Evolutionary conservation across 2,113 vertebrate species (phyloP), one percentile per base, ranked within the genome.

Genomic region (Coregonus clupeaformis): DNA sequence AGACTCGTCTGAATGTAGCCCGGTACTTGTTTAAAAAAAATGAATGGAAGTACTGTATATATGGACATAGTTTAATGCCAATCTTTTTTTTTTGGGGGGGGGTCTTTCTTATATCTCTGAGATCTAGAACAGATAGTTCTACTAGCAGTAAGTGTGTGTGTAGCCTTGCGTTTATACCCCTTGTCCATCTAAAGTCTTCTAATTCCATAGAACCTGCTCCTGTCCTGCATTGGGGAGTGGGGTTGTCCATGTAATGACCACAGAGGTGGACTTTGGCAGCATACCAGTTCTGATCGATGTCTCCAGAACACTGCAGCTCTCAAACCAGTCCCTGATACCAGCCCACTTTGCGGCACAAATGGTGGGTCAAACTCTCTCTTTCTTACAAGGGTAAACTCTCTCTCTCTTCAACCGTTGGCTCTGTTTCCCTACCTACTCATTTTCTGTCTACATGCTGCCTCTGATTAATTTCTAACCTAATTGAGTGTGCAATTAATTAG

Each of bases 301-400:
- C 5, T 78, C 88, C 22, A 88, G 22, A 87, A 77, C 32, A 0
- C 82, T 98, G 64, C 68, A 30, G 1, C 92, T 98, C 16, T 88
- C 85, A 18, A 99, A 96, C 72, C 89, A 94, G 55, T 91, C 91
- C 20, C 88, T 92, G 0, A 91, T 95, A 72, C 88, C 95, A 0
- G 92, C 91, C 0, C 18, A 25, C 2, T 97, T 98, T 84, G 80
- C 47, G 9, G 86, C 92, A 63, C 27, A 32, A 42, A 91, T 94
- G 90, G 96, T 95, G 74, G 91, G 94, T 91, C 16, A 49, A 49
- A 47, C 25, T 16, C 4, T 20, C 22, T 36, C 57, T 63, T 0
- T 75, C 60, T 36, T 36, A 6, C 36, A 36, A 36, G 7, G 36
- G 36, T 36, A 36, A 36, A 36, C 4, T 30, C 30, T 30, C 36